These are phyloP conservation scores for Sycophila sp. DNA, from an alignment of 1,140 invertebrate species.

Conservation along the genomic window DNA sequence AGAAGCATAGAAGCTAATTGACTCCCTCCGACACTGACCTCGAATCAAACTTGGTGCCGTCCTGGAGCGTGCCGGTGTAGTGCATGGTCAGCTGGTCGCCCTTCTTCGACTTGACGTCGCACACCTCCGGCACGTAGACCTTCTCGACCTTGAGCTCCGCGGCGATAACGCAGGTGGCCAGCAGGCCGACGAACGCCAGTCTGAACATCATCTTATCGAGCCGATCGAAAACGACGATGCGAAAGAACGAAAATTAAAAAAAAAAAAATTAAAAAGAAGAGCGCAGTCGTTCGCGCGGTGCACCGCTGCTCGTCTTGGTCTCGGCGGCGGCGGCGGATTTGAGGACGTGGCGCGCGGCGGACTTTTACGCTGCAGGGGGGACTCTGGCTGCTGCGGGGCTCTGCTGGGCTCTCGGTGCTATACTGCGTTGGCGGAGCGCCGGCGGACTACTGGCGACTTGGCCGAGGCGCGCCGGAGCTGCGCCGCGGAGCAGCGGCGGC, in stretches of 20 bases:
- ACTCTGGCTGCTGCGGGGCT: conserved; percentile 36
- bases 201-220: too few species aligned
- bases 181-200: background rate
- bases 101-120: conserved; percentile 83
- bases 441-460: conserved; percentile 45
- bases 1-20: too few species aligned
- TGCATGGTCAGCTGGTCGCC: conserved; percentile 94
- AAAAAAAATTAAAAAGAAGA: background rate
- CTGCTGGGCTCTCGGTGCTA: conserved; percentile 28
- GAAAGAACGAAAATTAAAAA: conserved; percentile 10
- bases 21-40: conserved; percentile 84
- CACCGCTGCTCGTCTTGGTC: conserved; percentile 24
- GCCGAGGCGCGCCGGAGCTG: conserved; percentile 29
- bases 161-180: conserved; percentile 22
- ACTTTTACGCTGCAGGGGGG: conserved; percentile 21
- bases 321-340: conserved; percentile 39
- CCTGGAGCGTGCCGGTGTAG: conserved; percentile 86
- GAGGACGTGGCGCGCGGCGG: conserved; percentile 1
- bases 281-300: background rate
- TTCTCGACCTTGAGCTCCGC: conserved; percentile 83
- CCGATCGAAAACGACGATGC: too few species aligned
- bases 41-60: conserved; percentile 93
- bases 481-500: background rate
- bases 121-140: conserved; percentile 80
- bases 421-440: conserved; percentile 47